phyloP scores from a whole-genome alignment of 2,113 vertebrate species.

The Edolisoma coerulescens region DNA sequence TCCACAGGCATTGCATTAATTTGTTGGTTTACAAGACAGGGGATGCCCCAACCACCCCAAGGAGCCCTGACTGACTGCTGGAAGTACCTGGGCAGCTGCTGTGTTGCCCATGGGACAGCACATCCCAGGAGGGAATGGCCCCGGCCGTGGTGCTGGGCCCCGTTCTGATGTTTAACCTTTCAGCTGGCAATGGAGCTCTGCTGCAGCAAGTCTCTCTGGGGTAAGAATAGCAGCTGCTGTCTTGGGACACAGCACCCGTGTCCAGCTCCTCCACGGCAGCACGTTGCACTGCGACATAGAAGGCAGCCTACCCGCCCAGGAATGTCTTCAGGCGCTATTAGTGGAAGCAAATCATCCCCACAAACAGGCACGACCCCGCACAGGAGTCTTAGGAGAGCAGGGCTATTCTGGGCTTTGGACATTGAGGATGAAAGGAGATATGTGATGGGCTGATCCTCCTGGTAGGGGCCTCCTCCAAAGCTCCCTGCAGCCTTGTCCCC shows the following conservation, averaged over 20 bases:
- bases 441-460: background rate
- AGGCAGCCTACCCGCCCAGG: conserved; percentile 11
- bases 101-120: background rate
- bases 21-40: background rate
- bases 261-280: background rate
- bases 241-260: conserved; percentile 22
- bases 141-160: background rate
- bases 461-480: background rate
- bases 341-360: background rate
- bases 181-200: background rate
- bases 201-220: background rate
- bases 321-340: conserved; percentile 56
- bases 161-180: background rate
- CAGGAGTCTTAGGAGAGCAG: background rate
- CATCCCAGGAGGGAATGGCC: background rate
- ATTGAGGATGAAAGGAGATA: background rate
- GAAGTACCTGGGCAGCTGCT: background rate
- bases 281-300: background rate
- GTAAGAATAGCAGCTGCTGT: conserved; percentile 46
- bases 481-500: background rate
- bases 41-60: background rate
- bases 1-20: background rate
- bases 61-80: background rate
- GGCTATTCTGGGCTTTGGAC: conserved; percentile 18
- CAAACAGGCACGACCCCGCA: background rate